Evolutionary conservation across 2,113 vertebrate genomes (phyloP).

Genomic region (Oreochromis aureus): DNA sequence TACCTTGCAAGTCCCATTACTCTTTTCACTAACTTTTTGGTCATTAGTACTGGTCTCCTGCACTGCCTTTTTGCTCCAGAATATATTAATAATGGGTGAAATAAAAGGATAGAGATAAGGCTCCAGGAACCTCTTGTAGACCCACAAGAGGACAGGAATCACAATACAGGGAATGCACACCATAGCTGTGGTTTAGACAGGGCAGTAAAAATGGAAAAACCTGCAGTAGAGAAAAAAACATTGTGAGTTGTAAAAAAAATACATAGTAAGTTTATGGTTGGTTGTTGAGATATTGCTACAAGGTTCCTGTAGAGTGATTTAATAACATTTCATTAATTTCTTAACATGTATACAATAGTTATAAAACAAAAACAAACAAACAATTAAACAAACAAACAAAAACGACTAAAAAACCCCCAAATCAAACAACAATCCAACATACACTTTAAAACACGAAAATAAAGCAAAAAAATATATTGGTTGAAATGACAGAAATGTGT

Average conservation of each 20-base stretch:
- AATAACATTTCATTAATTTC: neutral
- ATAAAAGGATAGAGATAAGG: conserved; percentile 88
- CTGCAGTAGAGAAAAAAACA: neutral
- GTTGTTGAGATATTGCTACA: neutral
- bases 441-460: neutral
- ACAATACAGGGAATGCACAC: conserved; percentile 98
- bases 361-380: neutral
- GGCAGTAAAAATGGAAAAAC: neutral
- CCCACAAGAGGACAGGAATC: conserved; percentile 91
- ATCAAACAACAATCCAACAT: neutral
- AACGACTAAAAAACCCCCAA: accelerated
- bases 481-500: neutral
- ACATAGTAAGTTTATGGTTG: neutral
- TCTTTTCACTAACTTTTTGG: conserved; percentile 28
- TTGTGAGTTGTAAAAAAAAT: neutral
- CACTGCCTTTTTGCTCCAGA: conserved; percentile 79
- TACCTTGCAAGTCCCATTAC: conserved; percentile 68
- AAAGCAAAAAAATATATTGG: neutral
- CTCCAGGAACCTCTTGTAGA: conserved; percentile 96
- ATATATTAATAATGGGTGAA: conserved; percentile 77
- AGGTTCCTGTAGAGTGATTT: neutral
- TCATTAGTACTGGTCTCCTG: conserved; percentile 38
- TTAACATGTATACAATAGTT: neutral
- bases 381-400: neutral
- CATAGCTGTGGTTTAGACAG: conserved; percentile 69